Conservation (phyloP, 2,113 vertebrate genomes). For the Montifringilla adamsi region DNA sequence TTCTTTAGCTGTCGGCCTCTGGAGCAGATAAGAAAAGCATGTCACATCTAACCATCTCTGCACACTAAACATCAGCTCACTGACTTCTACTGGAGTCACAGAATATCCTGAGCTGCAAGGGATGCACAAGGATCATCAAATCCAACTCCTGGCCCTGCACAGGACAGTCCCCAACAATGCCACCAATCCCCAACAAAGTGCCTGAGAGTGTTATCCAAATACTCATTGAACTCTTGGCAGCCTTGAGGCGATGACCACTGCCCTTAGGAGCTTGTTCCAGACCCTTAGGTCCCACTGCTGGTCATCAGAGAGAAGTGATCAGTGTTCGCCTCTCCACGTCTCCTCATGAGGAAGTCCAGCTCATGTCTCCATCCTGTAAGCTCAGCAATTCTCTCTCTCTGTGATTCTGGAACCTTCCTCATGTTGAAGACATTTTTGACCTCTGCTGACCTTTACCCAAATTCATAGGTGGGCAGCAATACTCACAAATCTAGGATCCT, state of each 20-base stretch:
- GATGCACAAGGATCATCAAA: not conserved
- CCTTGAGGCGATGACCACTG: not conserved
- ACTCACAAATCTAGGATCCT: constrained; percentile 97
- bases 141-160: not conserved
- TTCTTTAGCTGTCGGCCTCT: constrained; percentile 95
- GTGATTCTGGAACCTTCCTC: not conserved
- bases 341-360: not conserved
- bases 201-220: not conserved
- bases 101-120: not conserved
- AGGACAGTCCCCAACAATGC: not conserved
- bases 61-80: not conserved
- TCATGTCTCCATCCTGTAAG: not conserved
- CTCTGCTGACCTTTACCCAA: not conserved
- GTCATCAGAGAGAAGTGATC: not conserved
- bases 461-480: not conserved
- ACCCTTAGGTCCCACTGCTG: not conserved
- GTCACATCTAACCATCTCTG: not conserved
- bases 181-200: not conserved
- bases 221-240: not conserved
- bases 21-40: not conserved
- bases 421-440: not conserved
- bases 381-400: not conserved
- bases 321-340: rapidly evolving
- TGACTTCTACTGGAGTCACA: not conserved
- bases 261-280: not conserved